These are phyloP conservation scores for Tetraodon nigroviridis DNA, from an alignment of 2,113 vertebrate genomes.

Conservation along the genomic window DNA sequence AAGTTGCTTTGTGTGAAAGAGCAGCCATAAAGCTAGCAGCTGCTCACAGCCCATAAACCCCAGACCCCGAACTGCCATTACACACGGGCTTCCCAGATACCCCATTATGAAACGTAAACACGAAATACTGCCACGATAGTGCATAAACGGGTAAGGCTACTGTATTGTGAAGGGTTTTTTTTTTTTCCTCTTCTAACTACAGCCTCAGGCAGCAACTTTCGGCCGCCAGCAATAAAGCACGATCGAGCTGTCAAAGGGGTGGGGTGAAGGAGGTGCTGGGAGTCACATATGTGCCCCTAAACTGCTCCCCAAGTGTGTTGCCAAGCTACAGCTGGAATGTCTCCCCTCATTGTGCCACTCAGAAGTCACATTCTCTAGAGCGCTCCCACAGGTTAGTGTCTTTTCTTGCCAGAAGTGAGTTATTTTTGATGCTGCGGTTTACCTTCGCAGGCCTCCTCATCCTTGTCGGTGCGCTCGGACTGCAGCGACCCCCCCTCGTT, in stretches of 20 bases:
- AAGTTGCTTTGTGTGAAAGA: conserved; percentile 68
- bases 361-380: conserved; percentile 53
- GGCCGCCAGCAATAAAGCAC: conserved; percentile 59
- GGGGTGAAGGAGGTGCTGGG: conserved; percentile 42
- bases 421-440: conserved; percentile 29
- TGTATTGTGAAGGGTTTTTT: conserved; percentile 35
- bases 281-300: conserved; percentile 53
- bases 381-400: conserved; percentile 28
- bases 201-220: conserved; percentile 35
- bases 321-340: conserved; percentile 71
- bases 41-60: conserved; percentile 65
- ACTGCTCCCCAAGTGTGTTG: conserved; percentile 68
- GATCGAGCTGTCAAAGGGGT: conserved; percentile 41
- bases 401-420: conserved; percentile 25
- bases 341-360: conserved; percentile 55
- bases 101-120: conserved; percentile 30
- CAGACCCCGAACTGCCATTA: conserved; percentile 43
- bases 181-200: conserved; percentile 28
- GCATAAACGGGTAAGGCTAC: conserved; percentile 33
- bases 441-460: conserved; percentile 88
- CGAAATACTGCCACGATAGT: conserved; percentile 4
- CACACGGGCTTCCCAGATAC: conserved; percentile 46
- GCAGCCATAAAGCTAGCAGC: conserved; percentile 68
- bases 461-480: conserved; percentile 86
- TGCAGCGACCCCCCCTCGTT: conserved; percentile 81